Evolutionary conservation across 2,888 invertebrate genomes (phyloP).

Genomic region (Diplazon laetatorius): DNA sequence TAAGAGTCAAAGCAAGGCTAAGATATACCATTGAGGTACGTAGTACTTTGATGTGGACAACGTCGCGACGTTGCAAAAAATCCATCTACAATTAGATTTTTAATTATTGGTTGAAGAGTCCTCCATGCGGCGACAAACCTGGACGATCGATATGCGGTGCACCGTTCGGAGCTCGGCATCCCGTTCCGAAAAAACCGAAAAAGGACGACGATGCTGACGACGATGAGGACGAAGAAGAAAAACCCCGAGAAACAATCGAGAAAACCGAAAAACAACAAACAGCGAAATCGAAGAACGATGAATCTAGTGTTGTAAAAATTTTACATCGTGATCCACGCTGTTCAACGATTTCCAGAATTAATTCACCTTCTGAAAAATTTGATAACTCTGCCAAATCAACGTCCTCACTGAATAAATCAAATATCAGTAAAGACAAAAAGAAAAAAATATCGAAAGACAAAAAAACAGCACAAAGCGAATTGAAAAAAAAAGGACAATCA

Average conservation of each 20-base stretch:
- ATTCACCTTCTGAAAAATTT: neutral
- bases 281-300: neutral
- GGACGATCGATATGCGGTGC: constrained; percentile 71
- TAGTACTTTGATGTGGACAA: no score
- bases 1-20: no score
- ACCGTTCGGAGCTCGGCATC: constrained; percentile 67
- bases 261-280: constrained; percentile 9
- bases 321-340: constrained; percentile 64
- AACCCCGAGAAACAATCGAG: constrained; percentile 38
- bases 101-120: constrained; percentile 62
- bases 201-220: constrained; percentile 65
- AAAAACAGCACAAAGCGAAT: constrained; percentile 2
- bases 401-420: neutral
- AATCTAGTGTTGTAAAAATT: constrained; percentile 32
- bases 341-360: constrained; percentile 36
- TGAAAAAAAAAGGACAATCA: neutral
- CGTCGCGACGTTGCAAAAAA: no score
- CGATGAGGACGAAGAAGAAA: constrained; percentile 52
- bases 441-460: constrained; percentile 33
- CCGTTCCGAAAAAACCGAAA: constrained; percentile 57
- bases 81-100: neutral
- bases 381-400: neutral
- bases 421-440: constrained; percentile 17
- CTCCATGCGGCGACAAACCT: constrained; percentile 71
- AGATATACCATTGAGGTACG: no score